phyloP scores from a whole-genome alignment of 2,888 invertebrate species.

The Leucozona laternaria region DNA sequence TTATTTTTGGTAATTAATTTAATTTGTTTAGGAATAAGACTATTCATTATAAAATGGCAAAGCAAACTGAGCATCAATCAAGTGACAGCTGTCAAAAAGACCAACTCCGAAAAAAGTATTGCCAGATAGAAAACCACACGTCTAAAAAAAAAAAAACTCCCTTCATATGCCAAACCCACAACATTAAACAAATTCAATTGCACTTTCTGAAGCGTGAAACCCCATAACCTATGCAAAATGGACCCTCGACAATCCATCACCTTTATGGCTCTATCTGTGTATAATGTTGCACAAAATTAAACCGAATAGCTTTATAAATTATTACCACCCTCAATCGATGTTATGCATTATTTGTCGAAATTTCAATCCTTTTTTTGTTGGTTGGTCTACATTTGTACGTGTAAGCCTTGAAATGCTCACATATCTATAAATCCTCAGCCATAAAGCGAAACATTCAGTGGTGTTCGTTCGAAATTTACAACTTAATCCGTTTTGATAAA shows the following conservation, averaged over 20 bases:
- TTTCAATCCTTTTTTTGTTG: not conserved
- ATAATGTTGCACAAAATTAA: slow-evolving; percentile 10
- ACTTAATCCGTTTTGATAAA: slow-evolving; percentile 38
- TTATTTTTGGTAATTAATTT: too few relatives aligned
- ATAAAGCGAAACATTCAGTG: not conserved
- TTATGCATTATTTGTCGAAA: slow-evolving; percentile 6
- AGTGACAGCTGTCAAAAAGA: too few relatives aligned
- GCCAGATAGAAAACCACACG: too few relatives aligned
- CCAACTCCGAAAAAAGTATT: too few relatives aligned
- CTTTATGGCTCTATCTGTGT: not conserved
- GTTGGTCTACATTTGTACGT: not conserved
- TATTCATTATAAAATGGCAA: too few relatives aligned
- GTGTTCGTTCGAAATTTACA: slow-evolving; percentile 19
- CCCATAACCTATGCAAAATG: too few relatives aligned
- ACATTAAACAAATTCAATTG: too few relatives aligned
- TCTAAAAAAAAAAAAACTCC: too few relatives aligned
- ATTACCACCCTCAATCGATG: slow-evolving; percentile 13
- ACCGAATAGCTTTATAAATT: slow-evolving; percentile 16
- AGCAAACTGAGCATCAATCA: too few relatives aligned
- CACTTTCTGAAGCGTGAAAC: too few relatives aligned
- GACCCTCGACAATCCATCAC: slow-evolving; percentile 5
- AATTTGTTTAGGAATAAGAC: too few relatives aligned
- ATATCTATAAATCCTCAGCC: not conserved
- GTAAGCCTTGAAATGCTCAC: not conserved
- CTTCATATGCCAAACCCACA: too few relatives aligned